Base-by-base conservation (phyloP, 1,140 invertebrate genomes). In the Pygmarrhopalites habei region DNA sequence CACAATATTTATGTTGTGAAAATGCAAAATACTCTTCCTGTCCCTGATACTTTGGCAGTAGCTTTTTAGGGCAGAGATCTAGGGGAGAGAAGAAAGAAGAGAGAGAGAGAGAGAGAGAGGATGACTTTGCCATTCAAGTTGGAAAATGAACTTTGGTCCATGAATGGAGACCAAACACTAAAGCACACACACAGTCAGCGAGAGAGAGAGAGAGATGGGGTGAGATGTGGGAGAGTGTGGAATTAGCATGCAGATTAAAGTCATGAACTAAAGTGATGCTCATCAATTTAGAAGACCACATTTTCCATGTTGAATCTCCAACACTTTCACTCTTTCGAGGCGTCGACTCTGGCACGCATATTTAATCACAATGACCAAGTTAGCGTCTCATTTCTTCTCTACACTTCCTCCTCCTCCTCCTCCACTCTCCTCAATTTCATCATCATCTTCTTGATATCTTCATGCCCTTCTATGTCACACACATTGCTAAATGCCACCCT, bases 171-270 rank as follows among this genome's bases (percentile, higher is more conserved):
- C 56, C 39, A 43, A 35, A 58, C n/a, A 56, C 19, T n/a, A 21
- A 35, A 39, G 32, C 12, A 23, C n/a, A 28, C 26, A 39, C 30
- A 43, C n/a, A 53, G 39, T 17, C 19, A 26, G 49, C 21, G 60
- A 62, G 15, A 23, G 19, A 62, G 17, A 41, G 28, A 64, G 56
- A n/a, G 30, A 57, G 57, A 26, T 14, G 19, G 44, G 17, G 28
- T 53, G 29, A 29, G 19, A 26, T 55, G 19, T 19, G 32, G 53
- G 10, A 26, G 25, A 51, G 57, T 60, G 53, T 60, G 28, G 30
- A 65, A 68, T 68, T 68, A 68, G 63, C 59, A 68, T 68, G 62
- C 59, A 64, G 66, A 68, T 68, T 68, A 64, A 64, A 60, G 49
- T 53, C 47, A 39, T 51, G 58, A 60, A 60, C 15, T 28, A n/a